Percentiles rank a stretch among this genome's conserved stretches.
Evolutionary conservation across 2,797 vertebrate genomes (phyloP).

Genomic region (Nyctibius grandis): DNA sequence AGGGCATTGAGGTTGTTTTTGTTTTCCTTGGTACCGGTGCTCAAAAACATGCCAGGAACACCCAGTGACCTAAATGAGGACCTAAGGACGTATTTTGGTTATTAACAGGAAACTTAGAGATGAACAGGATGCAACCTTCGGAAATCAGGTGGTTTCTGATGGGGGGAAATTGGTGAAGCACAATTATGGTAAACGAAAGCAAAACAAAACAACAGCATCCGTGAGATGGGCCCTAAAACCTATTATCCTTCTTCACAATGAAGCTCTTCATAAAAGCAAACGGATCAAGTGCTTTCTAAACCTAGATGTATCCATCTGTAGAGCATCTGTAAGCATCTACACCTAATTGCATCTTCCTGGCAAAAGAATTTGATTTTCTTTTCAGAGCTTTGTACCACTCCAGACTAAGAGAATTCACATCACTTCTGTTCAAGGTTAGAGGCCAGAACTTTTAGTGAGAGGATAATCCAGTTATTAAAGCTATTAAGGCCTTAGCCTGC

Average conservation of each 20-base stretch:
- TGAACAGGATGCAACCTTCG: background rate
- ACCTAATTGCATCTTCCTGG: background rate
- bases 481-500: background rate
- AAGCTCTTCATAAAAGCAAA: background rate
- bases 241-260: background rate
- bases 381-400: background rate
- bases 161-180: background rate
- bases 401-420: background rate
- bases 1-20: background rate
- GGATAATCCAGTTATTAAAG: slow-evolving; percentile 14
- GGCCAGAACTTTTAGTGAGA: background rate
- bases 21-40: background rate
- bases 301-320: background rate
- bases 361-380: background rate
- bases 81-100: background rate
- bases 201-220: background rate
- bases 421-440: background rate
- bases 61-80: background rate
- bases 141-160: background rate
- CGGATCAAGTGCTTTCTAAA: background rate
- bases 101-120: slow-evolving; percentile 9
- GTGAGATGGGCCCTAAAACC: background rate
- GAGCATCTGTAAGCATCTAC: background rate
- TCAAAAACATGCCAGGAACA: background rate
- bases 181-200: background rate